Base-by-base conservation (phyloP, 2,888 invertebrate species). In the Anorthoa munda region DNA sequence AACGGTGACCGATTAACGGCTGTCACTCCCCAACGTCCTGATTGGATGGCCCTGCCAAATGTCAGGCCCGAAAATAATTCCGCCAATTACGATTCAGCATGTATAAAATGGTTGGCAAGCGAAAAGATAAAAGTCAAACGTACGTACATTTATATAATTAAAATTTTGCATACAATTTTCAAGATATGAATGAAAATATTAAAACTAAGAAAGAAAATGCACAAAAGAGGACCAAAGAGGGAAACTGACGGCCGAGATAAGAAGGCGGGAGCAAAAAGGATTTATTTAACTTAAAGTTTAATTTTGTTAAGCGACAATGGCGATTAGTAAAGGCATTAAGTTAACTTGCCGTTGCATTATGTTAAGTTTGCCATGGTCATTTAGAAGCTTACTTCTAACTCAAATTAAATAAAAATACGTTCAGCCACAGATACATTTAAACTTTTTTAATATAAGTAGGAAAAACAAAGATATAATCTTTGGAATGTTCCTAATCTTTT, bases 1-100 rank as follows among this genome's bases (percentile, higher is more conserved):
- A 75, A 21, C 26, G 4, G 64, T 58, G 46, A 31, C 60, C 77
- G 77, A 77, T 77, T 77, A 77, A 72, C 61, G 66, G 39, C 77
- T 77, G 77, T 77, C 77, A 77, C 21, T 66, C 65, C n/a, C 11
- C 46, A 18, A 23, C 56, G 50, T 45, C 72, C 56, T 66, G 77
- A 77, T 77, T 77, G 77, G 77, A 72, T 48, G 72, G 51, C 61
- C 53, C 51, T 0, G 56, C 51, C 51, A 77, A 77, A 77, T 48
- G 77, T 77, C 77, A 77, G 45, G 48, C 61, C 46, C 60, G 51
- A 45, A 77, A 61, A 77, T 77, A 77, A 77, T 77, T 63, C 77
- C 26, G 51, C 72, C 77, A 77, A 77, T 77, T 63, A 77, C 61
- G 39, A 53, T 63, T 72, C 77, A 66, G 56, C 56, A 48, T 56